Percentiles rank a stretch among this genome's conserved stretches.
These are phyloP conservation scores for Melangyna quadrimaculata DNA, from an alignment of 2,888 invertebrate species.

Conservation along the genomic window DNA sequence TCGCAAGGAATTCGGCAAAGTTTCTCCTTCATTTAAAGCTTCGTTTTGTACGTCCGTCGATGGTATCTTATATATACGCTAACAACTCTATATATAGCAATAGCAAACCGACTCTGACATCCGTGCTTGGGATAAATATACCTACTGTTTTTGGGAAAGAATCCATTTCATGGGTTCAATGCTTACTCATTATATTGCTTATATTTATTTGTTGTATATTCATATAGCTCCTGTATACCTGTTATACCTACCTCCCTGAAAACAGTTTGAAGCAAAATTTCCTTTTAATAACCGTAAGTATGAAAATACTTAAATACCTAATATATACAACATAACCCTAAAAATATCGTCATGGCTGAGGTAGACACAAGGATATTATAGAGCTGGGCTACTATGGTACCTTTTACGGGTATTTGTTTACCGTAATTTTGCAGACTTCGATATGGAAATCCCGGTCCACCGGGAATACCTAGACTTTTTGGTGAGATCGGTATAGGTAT, in stretches of 20 bases:
- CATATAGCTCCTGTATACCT: not conserved
- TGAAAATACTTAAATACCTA: constrained; percentile 29
- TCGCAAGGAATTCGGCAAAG: constrained; percentile 49
- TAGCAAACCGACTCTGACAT: not conserved
- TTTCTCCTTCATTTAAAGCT: constrained; percentile 36
- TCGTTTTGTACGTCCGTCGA: not conserved
- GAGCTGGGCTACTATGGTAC: not conserved
- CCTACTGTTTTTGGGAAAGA: constrained; percentile 9
- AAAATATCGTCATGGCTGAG: constrained; percentile 1
- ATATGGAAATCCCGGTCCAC: constrained; percentile 9
- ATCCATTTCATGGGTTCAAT: constrained; percentile 15
- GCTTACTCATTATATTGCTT: constrained; percentile 12
- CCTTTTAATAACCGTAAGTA: constrained; percentile 45
- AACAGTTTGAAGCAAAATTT: constrained; percentile 31
- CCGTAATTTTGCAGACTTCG: constrained; percentile 54
- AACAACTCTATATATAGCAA: not conserved
- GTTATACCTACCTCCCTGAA: not conserved
- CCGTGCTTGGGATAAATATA: constrained; percentile 15
- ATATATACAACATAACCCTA: constrained; percentile 9
- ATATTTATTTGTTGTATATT: constrained; percentile 12
- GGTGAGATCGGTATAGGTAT: not conserved
- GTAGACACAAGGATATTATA: not conserved
- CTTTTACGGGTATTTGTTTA: constrained; percentile 30
- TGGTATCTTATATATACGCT: not conserved
- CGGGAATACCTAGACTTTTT: not conserved